Conservation (phyloP, 1,140 invertebrate genomes). For the Luehdorfia chinensis region DNA sequence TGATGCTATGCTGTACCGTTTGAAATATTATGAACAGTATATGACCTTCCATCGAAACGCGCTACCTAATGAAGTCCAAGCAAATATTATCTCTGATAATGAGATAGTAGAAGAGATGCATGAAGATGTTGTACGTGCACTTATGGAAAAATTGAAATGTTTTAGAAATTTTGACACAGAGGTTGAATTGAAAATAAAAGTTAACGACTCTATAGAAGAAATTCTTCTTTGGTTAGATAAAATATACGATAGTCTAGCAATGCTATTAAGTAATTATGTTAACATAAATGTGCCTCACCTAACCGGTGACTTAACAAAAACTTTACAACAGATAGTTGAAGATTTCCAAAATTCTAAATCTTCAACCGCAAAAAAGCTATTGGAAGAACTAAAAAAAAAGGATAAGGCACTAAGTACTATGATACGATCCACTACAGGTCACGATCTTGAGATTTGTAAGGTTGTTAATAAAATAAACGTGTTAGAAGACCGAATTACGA, state of each 20-base stretch:
- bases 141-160: conserved; percentile 52
- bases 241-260: conserved; percentile 49
- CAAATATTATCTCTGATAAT: conserved; percentile 43
- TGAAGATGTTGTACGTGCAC: conserved; percentile 34
- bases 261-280: conserved; percentile 47
- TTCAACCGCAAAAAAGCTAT: conserved; percentile 34
- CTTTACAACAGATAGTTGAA: conserved; percentile 56
- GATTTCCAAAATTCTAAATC: conserved; percentile 39
- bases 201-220: conserved; percentile 37
- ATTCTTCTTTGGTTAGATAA: conserved; percentile 58
- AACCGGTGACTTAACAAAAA: conserved; percentile 53
- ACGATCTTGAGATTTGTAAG: conserved; percentile 58
- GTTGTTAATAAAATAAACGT: conserved; percentile 52
- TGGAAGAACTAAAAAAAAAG: conserved; percentile 45
- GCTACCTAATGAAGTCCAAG: conserved; percentile 43
- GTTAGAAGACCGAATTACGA: conserved; percentile 50
- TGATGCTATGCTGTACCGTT: conserved; percentile 41
- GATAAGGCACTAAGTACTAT: conserved; percentile 48
- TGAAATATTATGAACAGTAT: conserved; percentile 56
- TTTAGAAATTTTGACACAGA: conserved; percentile 40
- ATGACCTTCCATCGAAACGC: conserved; percentile 39
- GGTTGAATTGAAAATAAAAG: conserved; percentile 47
- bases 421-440: conserved; percentile 44
- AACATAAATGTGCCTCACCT: conserved; percentile 44
- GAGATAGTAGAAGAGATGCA: conserved; percentile 71